Conservation (phyloP, 2,888 invertebrate species). For the Crocallis elinguaria region DNA sequence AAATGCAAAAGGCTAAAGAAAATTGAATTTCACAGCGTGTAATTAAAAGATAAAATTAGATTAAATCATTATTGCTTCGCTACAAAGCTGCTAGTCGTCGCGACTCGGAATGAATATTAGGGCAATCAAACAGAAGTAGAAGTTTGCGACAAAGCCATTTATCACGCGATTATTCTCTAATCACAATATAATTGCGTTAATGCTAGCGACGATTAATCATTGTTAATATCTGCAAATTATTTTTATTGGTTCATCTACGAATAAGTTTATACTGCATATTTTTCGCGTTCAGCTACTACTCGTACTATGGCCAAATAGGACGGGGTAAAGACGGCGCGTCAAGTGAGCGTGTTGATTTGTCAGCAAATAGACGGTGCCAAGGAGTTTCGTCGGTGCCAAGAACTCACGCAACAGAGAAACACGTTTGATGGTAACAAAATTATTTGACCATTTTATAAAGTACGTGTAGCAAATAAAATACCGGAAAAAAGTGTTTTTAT, state of each 20-base stretch:
- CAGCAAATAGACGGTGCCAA: slow-evolving; percentile 41
- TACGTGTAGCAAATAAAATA: slow-evolving; percentile 8
- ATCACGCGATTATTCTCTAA: slow-evolving; percentile 74
- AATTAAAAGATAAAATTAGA: slow-evolving; percentile 44
- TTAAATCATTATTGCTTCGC: slow-evolving; percentile 44
- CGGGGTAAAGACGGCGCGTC: slow-evolving; percentile 27
- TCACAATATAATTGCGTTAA: slow-evolving; percentile 76
- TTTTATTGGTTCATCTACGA: slow-evolving; percentile 60
- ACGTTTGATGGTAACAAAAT: slow-evolving; percentile 30
- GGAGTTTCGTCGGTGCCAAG: slow-evolving; percentile 36
- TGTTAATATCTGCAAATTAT: slow-evolving; percentile 70
- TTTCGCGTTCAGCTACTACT: slow-evolving; percentile 37
- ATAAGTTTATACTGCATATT: slow-evolving; percentile 50
- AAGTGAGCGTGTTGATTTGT: slow-evolving; percentile 39
- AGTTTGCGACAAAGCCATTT: slow-evolving; percentile 60
- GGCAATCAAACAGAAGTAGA: slow-evolving; percentile 58
- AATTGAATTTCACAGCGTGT: slow-evolving; percentile 33
- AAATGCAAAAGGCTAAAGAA: slow-evolving; percentile 31
- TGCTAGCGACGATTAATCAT: slow-evolving; percentile 67
- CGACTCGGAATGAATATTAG: slow-evolving; percentile 53
- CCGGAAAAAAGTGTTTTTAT: background rate
- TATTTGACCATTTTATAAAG: slow-evolving; percentile 26
- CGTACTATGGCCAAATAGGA: slow-evolving; percentile 20
- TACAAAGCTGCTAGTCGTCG: slow-evolving; percentile 51
- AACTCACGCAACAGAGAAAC: slow-evolving; percentile 29